Conservation (phyloP, 2,797 vertebrate species). For the Psittacula echo region DNA sequence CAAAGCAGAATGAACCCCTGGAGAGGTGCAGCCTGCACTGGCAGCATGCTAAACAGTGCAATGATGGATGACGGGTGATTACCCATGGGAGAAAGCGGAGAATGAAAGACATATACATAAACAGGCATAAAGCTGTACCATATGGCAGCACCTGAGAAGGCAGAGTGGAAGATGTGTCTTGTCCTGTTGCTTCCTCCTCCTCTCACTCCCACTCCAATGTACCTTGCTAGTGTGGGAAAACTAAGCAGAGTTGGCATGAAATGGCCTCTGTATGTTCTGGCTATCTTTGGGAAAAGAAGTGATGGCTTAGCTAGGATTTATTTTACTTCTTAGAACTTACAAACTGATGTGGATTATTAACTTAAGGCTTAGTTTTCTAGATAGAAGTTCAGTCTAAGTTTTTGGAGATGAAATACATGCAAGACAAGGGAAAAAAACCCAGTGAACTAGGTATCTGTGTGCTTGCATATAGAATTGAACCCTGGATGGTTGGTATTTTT, state of each 20-base stretch:
- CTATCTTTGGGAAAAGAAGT: not conserved
- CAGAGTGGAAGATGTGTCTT: not conserved
- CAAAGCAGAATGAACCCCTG: not conserved
- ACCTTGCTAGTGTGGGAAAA: not conserved
- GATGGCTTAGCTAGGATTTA: not conserved
- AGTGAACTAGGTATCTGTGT: not conserved
- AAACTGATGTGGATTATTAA: not conserved
- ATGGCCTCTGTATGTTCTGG: not conserved
- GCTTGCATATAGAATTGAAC: not conserved
- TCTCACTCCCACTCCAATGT: not conserved
- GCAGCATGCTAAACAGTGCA: not conserved
- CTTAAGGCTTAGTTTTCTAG: not conserved
- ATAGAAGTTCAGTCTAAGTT: not conserved
- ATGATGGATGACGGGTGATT: not conserved
- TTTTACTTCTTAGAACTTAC: not conserved
- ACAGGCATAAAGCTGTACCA: not conserved
- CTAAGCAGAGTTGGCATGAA: rapidly evolving
- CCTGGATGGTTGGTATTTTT: not conserved
- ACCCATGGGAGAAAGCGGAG: not conserved
- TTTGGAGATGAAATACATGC: not conserved
- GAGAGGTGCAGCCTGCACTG: not conserved
- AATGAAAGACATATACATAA: not conserved
- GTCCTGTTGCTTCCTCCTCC: not conserved
- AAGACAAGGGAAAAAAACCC: rapidly evolving
- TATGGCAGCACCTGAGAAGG: not conserved